Conservation (phyloP, 2,888 invertebrate species). For the Leptinotarsa rubiginosa region DNA sequence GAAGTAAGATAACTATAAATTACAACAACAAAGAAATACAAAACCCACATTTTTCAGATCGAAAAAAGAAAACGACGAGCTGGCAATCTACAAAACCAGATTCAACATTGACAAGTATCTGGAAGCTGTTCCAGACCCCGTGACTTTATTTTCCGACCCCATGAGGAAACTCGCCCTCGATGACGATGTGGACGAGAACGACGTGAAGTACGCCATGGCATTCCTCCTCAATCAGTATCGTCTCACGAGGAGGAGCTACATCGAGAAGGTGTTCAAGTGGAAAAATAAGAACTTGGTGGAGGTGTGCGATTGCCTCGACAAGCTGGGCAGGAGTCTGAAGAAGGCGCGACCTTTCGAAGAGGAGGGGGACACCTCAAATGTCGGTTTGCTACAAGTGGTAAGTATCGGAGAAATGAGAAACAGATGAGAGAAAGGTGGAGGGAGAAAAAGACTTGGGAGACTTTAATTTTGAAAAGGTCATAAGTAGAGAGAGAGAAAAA, state of each 20-base stretch:
- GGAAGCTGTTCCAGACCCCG: slow-evolving; percentile 56
- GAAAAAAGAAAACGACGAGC: slow-evolving; percentile 50
- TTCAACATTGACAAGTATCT: slow-evolving; percentile 56
- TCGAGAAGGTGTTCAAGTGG: slow-evolving; percentile 53
- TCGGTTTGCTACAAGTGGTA: slow-evolving; percentile 60
- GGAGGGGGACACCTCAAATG: slow-evolving; percentile 52
- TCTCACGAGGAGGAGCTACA: slow-evolving; percentile 54
- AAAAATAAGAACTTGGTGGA: slow-evolving; percentile 55
- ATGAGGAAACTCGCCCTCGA: slow-evolving; percentile 49
- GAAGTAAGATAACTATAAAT: slow-evolving; percentile 51
- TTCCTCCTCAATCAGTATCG: slow-evolving; percentile 57
- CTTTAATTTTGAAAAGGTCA: no score
- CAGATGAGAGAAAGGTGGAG: background rate
- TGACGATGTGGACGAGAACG: slow-evolving; percentile 47
- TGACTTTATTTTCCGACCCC: slow-evolving; percentile 52
- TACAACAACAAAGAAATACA: background rate
- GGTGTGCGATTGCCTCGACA: slow-evolving; percentile 53
- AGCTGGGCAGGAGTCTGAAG: slow-evolving; percentile 48
- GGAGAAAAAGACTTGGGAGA: background rate
- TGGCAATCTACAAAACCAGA: slow-evolving; percentile 50
- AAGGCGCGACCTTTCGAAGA: slow-evolving; percentile 38
- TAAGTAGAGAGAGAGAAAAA: background rate
- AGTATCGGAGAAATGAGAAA: slow-evolving; percentile 5
- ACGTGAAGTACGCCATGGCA: slow-evolving; percentile 51
- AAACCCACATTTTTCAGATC: slow-evolving; percentile 47